Percentiles rank a stretch among this genome's conserved stretches.
These are phyloP conservation scores for Andricus grossulariae DNA, from an alignment of 1,140 invertebrate species.

Conservation along the genomic window DNA sequence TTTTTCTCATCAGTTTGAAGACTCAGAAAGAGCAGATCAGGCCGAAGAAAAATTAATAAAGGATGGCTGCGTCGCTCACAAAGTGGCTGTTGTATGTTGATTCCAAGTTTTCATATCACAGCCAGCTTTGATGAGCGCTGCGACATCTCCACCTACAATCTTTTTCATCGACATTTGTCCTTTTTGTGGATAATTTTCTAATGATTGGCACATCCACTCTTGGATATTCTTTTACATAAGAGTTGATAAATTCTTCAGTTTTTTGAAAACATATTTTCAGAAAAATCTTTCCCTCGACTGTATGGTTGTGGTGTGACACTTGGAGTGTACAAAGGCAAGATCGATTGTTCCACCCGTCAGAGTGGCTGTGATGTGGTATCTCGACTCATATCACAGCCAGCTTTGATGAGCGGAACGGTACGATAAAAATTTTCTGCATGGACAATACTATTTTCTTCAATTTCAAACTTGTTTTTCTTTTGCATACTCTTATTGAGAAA, in stretches of 20 bases:
- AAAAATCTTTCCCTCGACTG: slow-evolving; percentile 9
- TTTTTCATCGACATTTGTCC: background rate
- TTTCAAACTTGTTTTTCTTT: slow-evolving; percentile 33
- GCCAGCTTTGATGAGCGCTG: slow-evolving; percentile 90
- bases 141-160: slow-evolving; percentile 58
- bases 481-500: background rate
- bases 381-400: slow-evolving; percentile 91
- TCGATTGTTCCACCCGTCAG: slow-evolving; percentile 78
- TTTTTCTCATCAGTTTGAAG: slow-evolving; percentile 63
- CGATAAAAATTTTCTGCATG: slow-evolving; percentile 54
- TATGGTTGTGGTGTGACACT: background rate
- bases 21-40: slow-evolving; percentile 34
- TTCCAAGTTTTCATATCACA: slow-evolving; percentile 80
- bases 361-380: slow-evolving; percentile 88
- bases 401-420: slow-evolving; percentile 88
- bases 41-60: slow-evolving; percentile 37
- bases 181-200: background rate
- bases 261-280: background rate
- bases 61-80: slow-evolving; percentile 77
- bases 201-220: background rate
- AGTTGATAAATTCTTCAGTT: background rate
- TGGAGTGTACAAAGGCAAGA: slow-evolving; percentile 31
- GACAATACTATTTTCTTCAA: slow-evolving; percentile 12
- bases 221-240: background rate
- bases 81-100: slow-evolving; percentile 81